Conservation (phyloP, 2,113 vertebrate genomes). For the Tyrannus savana region DNA sequence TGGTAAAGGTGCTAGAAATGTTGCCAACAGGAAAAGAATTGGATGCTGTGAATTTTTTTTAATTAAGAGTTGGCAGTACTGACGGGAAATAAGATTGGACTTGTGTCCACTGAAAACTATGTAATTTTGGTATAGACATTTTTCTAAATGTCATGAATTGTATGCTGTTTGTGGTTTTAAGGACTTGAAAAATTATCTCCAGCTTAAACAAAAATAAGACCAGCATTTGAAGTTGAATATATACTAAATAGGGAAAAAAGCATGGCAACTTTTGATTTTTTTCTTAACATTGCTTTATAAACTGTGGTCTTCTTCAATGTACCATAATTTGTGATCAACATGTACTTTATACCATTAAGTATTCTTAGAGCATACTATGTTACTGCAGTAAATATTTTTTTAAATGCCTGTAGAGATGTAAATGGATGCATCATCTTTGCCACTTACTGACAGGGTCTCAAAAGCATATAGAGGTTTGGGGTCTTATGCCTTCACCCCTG, state of each 20-base stretch:
- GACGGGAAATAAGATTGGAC: slow-evolving; percentile 36
- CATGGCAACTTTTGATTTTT: neutral
- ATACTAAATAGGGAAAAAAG: neutral
- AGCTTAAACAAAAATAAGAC: slow-evolving; percentile 19
- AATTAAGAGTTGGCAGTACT: slow-evolving; percentile 66
- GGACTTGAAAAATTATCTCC: slow-evolving; percentile 6
- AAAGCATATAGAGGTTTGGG: neutral
- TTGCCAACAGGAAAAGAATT: slow-evolving; percentile 67
- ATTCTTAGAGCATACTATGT: neutral
- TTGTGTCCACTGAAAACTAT: slow-evolving; percentile 34
- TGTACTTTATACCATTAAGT: slow-evolving; percentile 28
- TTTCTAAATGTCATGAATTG: slow-evolving; percentile 17
- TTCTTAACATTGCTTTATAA: neutral
- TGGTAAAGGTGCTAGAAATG: slow-evolving; percentile 68
- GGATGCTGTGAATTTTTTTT: slow-evolving; percentile 64
- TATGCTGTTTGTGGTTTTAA: neutral
- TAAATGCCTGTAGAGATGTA: neutral
- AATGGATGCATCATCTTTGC: neutral
- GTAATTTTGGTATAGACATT: slow-evolving; percentile 34
- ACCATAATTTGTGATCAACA: neutral
- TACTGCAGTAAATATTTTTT: neutral
- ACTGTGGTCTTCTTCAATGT: neutral
- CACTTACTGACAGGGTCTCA: neutral
- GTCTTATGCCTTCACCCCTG: neutral
- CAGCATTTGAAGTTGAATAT: neutral